A percentile compares a stretch with the other conserved stretches of the same genome.
These are phyloP conservation scores for Sebastolobus altivelis DNA, from an alignment of 2,797 vertebrate species.

Conservation along the genomic window DNA sequence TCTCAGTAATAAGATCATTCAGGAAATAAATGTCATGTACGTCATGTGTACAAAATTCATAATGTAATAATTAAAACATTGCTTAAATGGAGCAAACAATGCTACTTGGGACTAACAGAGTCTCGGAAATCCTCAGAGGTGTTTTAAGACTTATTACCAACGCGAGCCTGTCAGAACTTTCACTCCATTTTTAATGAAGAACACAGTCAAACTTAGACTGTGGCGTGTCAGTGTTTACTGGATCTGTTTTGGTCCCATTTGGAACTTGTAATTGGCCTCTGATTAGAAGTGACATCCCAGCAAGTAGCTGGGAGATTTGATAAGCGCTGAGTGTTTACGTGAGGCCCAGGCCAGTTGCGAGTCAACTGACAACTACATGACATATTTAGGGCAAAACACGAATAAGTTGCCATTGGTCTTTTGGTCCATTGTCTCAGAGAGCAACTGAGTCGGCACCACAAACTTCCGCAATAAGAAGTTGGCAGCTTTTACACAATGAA, in stretches of 20 bases:
- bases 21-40: conserved; percentile 58
- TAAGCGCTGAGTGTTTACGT: conserved; percentile 53
- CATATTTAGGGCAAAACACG: conserved; percentile 65
- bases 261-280: conserved; percentile 63
- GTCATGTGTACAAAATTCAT: conserved; percentile 32
- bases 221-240: not conserved
- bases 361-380: conserved; percentile 59
- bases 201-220: conserved; percentile 31
- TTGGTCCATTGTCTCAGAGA: conserved; percentile 22
- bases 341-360: conserved; percentile 32
- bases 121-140: conserved; percentile 48
- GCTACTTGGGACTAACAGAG: conserved; percentile 10
- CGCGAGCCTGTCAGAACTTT: conserved; percentile 41
- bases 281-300: conserved; percentile 67
- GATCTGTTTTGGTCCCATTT: conserved; percentile 56
- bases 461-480: conserved; percentile 29
- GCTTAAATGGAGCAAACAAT: conserved; percentile 65
- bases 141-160: conserved; percentile 47
- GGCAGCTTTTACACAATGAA: conserved; percentile 28
- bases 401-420: conserved; percentile 29
- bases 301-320: conserved; percentile 57
- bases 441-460: conserved; percentile 3
- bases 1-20: conserved; percentile 55
- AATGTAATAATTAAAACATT: conserved; percentile 48
- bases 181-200: conserved; percentile 65